These are phyloP conservation scores for Spongilla lacustris DNA, from an alignment of 37 sponge, comb jelly and placozoan species.

Conservation along the genomic window DNA sequence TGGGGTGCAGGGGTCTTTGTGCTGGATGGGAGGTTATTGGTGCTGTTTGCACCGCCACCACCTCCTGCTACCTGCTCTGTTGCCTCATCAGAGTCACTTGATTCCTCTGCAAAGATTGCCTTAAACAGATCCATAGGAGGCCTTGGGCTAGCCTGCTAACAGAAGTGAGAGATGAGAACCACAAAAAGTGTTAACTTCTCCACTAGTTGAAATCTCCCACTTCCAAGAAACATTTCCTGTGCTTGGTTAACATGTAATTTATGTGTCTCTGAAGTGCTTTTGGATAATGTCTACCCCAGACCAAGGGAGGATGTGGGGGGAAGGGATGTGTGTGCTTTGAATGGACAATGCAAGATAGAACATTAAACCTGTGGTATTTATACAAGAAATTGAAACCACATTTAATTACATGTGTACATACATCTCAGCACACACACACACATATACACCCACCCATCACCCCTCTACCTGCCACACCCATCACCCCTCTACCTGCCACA, in stretches of 20 bases:
- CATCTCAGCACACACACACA: too few relatives aligned
- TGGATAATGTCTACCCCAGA: too few relatives aligned
- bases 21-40: neutral
- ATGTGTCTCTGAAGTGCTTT: too few relatives aligned
- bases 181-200: neutral
- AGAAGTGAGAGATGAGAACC: neutral
- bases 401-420: too few relatives aligned
- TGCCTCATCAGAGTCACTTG: conserved; percentile 61
- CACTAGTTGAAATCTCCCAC: neutral
- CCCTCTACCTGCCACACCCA: too few relatives aligned
- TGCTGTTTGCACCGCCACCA: neutral
- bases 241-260: too few relatives aligned
- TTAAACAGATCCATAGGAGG: conserved; percentile 90
- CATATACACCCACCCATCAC: too few relatives aligned
- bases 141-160: conserved; percentile 20
- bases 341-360: too few relatives aligned
- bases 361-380: too few relatives aligned
- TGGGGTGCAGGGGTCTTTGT: neutral
- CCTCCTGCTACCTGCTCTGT: neutral
- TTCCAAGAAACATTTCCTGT: neutral
- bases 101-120: conserved; percentile 85
- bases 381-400: too few relatives aligned
- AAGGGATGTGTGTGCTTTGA: too few relatives aligned
- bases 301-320: too few relatives aligned
- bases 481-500: neutral